Evolutionary conservation across 1,140 invertebrate genomes (phyloP), one percentile per base, ranked within the genome.

Genomic region (Eriosoma lanigerum): DNA sequence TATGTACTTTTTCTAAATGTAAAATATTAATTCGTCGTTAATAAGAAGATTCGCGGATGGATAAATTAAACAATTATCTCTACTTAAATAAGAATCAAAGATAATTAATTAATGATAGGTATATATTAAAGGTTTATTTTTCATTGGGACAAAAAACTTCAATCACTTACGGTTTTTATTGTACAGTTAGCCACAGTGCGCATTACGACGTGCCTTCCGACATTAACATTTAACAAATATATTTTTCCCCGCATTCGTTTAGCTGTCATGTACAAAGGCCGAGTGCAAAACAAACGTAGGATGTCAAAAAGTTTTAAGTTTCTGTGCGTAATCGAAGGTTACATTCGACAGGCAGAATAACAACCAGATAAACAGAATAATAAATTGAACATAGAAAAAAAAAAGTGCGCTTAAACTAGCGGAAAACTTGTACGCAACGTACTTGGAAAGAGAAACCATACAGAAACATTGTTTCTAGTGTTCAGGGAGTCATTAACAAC

Each of bases 401-500:
- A 29, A 62, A 62, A 38, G 38, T 64, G 19, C 19, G 19, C 32
- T 32, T 2, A 32, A 9, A 60, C 24, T 19, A 29, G 19, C 5
- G 32, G 4, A 21, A 68, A 68, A 68, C 44, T 68, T 21, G 44
- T 68, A 48, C 19, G 24, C 2, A 48, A 17, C 15, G 15, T 29
- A n/a, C 3, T 29, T 29, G 60, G 17, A 17, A 46, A n/a, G 24
- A 24, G 46, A 68, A 8, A 29, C 29, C 60, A 12, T 62, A n/a
- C 32, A 44, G n/a, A 46, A 68, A 46, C 66, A 48, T 68, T 48
- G 44, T 68, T 68, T 68, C 32, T 17, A 6, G n/a, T 17, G 66
- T 64, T 15, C 60, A 24, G 32, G 54, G 60, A 38, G 66, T 68
- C 66, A 68, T 68, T 68, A 68, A 68, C 66, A 68, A 68, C 44